Evolutionary conservation across 2,113 vertebrate species (phyloP).

Genomic region (Pterocles burchelli): DNA sequence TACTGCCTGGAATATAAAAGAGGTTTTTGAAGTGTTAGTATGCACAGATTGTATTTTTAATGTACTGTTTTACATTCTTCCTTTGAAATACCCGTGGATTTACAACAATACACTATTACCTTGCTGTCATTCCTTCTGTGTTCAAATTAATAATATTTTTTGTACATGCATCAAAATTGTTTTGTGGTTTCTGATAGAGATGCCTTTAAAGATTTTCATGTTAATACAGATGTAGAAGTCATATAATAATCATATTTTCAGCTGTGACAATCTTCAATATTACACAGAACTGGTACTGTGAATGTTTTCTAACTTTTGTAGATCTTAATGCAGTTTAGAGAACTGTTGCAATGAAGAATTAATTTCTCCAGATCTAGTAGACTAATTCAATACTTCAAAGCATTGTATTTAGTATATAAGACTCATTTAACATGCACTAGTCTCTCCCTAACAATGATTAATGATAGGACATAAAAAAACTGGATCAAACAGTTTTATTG

Average conservation of each 20-base stretch:
- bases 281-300: background rate
- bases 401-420: constrained; percentile 33
- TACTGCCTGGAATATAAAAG: background rate
- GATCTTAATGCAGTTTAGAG: background rate
- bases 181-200: background rate
- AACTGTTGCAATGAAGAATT: constrained; percentile 3
- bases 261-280: background rate
- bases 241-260: background rate
- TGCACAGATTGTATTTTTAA: background rate
- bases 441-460: constrained; percentile 46
- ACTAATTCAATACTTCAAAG: constrained; percentile 45
- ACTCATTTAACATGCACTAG: background rate
- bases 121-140: background rate
- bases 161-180: background rate
- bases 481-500: constrained; percentile 26
- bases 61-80: background rate
- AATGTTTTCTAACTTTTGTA: background rate
- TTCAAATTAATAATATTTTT: constrained; percentile 26
- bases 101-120: background rate
- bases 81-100: background rate
- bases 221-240: background rate
- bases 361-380: constrained; percentile 25
- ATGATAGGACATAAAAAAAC: constrained; percentile 32
- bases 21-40: background rate
- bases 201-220: background rate